A percentile compares a stretch with the other conserved stretches of the same genome.
Conservation (phyloP, 2,113 vertebrate species). For the Ochotona curzoniae region DNA sequence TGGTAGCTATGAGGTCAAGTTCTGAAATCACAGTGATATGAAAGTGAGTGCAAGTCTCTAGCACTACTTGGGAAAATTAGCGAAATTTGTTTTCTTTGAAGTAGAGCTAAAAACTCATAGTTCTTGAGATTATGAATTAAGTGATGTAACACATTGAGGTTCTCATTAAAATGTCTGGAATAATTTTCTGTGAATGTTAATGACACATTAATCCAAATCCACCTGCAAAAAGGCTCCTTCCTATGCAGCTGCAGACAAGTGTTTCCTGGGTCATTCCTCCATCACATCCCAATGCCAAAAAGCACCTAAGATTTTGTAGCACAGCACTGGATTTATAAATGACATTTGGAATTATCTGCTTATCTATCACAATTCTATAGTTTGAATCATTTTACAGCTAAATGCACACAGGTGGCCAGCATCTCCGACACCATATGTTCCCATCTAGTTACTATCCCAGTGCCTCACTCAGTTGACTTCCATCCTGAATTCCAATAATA, state of each 20-base stretch:
- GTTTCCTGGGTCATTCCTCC: background rate
- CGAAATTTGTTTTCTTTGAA: background rate
- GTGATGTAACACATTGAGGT: background rate
- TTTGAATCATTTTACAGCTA: background rate
- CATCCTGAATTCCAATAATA: background rate
- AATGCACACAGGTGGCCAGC: background rate
- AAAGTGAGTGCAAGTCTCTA: background rate
- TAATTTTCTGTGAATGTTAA: background rate
- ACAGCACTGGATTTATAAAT: background rate
- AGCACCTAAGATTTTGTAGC: background rate
- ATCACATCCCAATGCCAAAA: background rate
- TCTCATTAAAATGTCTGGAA: background rate
- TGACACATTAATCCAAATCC: background rate
- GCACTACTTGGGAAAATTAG: background rate
- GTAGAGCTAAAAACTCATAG: background rate
- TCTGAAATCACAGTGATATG: background rate
- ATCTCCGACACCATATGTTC: background rate
- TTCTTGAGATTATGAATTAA: background rate
- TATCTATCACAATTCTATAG: background rate
- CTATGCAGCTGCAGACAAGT: background rate
- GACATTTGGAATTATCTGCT: background rate
- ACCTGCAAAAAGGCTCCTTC: background rate
- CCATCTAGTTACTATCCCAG: background rate
- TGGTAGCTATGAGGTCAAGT: background rate
- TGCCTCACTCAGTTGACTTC: background rate